These are phyloP conservation scores for Gymnoscopelus braueri DNA, from an alignment of 2,797 vertebrate genomes.

Conservation along the genomic window DNA sequence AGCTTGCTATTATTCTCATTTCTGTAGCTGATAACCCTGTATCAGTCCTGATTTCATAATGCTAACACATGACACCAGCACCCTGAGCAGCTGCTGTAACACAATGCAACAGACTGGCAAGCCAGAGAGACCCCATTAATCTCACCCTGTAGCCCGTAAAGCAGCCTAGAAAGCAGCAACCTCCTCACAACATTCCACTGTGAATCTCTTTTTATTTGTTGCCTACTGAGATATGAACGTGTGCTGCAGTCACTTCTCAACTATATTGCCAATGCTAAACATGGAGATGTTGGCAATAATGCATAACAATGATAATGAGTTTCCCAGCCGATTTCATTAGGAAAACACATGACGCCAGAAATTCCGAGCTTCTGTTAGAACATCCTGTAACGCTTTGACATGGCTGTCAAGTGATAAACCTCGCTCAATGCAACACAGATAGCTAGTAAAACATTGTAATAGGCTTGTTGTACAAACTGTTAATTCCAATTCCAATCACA, in stretches of 20 bases:
- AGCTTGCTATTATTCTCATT: slow-evolving; percentile 46
- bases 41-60: slow-evolving; percentile 68
- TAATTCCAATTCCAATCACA: slow-evolving; percentile 65
- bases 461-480: slow-evolving; percentile 27
- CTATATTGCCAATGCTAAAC: slow-evolving; percentile 48
- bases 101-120: slow-evolving; percentile 76
- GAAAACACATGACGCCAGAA: slow-evolving; percentile 60
- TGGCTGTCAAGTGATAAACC: slow-evolving; percentile 49
- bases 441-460: slow-evolving; percentile 39
- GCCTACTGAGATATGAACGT: slow-evolving; percentile 55
- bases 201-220: slow-evolving; percentile 44
- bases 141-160: slow-evolving; percentile 54
- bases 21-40: slow-evolving; percentile 66
- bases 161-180: slow-evolving; percentile 55
- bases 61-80: slow-evolving; percentile 69
- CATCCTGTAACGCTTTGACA: slow-evolving; percentile 63
- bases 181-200: slow-evolving; percentile 37
- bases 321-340: slow-evolving; percentile 73
- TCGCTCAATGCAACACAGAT: slow-evolving; percentile 38
- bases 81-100: slow-evolving; percentile 72
- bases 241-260: slow-evolving; percentile 40
- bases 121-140: slow-evolving; percentile 70
- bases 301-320: slow-evolving; percentile 70
- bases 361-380: slow-evolving; percentile 65
- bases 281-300: slow-evolving; percentile 66